phyloP scores from a whole-genome alignment of 2,797 vertebrate genomes.

The Limosa lapponica region DNA sequence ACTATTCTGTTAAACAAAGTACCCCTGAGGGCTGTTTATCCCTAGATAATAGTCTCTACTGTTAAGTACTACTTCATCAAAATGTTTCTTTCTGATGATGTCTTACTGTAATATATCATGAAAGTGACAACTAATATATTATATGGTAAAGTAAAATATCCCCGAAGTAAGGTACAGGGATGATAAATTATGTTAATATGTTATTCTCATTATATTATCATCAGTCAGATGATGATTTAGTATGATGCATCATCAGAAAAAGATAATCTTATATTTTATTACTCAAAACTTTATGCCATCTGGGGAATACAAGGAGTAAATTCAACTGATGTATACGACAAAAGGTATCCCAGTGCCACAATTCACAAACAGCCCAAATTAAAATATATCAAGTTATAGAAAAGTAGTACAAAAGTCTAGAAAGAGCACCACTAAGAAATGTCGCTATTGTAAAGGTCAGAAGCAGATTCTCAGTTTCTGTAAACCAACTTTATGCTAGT shows the following conservation, averaged over 20 bases:
- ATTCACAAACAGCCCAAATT: slow-evolving; percentile 21
- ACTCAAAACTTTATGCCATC: slow-evolving; percentile 63
- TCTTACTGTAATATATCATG: slow-evolving; percentile 56
- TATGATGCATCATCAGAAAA: slow-evolving; percentile 67
- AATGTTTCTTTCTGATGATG: slow-evolving; percentile 57
- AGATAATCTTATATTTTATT: slow-evolving; percentile 68
- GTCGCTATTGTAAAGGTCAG: neutral
- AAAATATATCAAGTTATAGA: slow-evolving; percentile 16
- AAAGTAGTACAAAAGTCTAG: slow-evolving; percentile 19
- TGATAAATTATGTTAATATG: slow-evolving; percentile 79
- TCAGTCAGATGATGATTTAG: slow-evolving; percentile 69
- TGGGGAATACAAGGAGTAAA: slow-evolving; percentile 38
- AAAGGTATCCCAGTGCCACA: slow-evolving; percentile 32
- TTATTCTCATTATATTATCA: slow-evolving; percentile 71
- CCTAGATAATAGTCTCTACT: slow-evolving; percentile 50
- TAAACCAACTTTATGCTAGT: neutral
- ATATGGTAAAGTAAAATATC: slow-evolving; percentile 69
- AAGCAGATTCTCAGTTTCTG: neutral
- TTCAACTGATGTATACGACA: slow-evolving; percentile 33
- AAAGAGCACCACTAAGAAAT: neutral
- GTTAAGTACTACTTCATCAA: slow-evolving; percentile 63
- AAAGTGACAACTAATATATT: slow-evolving; percentile 63
- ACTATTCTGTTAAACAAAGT: slow-evolving; percentile 48
- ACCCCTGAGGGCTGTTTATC: slow-evolving; percentile 57
- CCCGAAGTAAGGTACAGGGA: slow-evolving; percentile 67